Base-by-base conservation (phyloP, 2,888 invertebrate species). In the Amblyjoppa fuscipennis region DNA sequence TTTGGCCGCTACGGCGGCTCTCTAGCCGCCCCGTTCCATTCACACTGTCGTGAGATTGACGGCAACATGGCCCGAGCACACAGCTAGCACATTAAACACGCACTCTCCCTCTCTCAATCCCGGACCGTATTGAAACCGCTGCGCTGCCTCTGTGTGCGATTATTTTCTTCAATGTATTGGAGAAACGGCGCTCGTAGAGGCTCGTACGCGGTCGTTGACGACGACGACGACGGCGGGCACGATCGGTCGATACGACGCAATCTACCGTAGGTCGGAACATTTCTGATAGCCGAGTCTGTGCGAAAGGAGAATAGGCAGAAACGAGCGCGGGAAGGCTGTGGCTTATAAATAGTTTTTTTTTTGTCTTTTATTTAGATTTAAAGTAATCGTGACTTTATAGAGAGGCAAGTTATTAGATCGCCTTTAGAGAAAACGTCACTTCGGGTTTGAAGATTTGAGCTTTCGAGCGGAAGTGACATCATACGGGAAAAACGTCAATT, bases 11-110 rank as follows among this genome's bases (percentile, higher is more conserved):
- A 16, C 78, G 51, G 71, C 61, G 53, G 70, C 41, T 53, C 51
- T 66, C 59, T 59, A 59, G 59, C 71, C 28, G 53, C 73, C 71
- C 71, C 79, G 83, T 84, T 87, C 84, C 88, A 89, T 88, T 89
- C 88, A 87, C 87, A 84, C 83, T 81, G 78, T 78, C 82, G 85
- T 59, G 71, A 75, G 83, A 79, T 61, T 83, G 70, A 69, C 49
- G 41, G 56, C 69, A 59, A 59, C 45, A 77, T 64, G 38, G 71
- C 41, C 59, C 73, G 70, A 51, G 61, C 68, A 61, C 71, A 61
- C 71, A 61, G 66, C 75, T 66, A 74, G 28, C 20, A 28, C 59
- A 59, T 28, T 28, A 28, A 25, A 59, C 71, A 34, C 73, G 76
- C 20, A 31, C 59, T 3, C 73, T 34, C 73, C 66, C 13, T 5